Percentiles rank a stretch among this genome's conserved stretches.
Conservation (phyloP, 2,797 vertebrate genomes). For the Epinephelus awoara region DNA sequence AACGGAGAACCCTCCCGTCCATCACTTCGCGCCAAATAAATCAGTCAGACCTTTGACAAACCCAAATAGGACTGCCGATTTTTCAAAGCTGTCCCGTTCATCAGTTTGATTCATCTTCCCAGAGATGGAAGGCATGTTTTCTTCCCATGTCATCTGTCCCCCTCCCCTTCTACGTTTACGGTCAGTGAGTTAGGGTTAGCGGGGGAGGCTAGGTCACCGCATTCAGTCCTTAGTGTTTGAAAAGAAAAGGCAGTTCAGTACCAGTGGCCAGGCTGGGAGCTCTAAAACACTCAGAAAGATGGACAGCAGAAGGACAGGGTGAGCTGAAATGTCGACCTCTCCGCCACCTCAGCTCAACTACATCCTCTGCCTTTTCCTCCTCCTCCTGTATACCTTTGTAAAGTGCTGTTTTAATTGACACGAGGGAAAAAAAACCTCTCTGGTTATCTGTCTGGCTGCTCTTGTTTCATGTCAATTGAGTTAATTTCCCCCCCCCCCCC, state of each 20-base stretch:
- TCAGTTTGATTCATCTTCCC: slow-evolving; percentile 76
- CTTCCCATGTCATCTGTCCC: slow-evolving; percentile 28
- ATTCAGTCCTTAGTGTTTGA: slow-evolving; percentile 35
- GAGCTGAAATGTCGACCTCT: slow-evolving; percentile 62
- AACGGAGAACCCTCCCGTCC: slow-evolving; percentile 36
- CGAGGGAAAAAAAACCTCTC: slow-evolving; percentile 44
- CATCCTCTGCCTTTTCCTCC: slow-evolving; percentile 49
- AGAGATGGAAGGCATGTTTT: slow-evolving; percentile 62
- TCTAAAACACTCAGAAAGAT: slow-evolving; percentile 46
- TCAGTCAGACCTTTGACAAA: slow-evolving; percentile 77
- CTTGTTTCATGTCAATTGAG: slow-evolving; percentile 69
- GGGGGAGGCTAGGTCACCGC: slow-evolving; percentile 40
- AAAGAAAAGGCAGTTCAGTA: slow-evolving; percentile 45
- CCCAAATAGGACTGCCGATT: slow-evolving; percentile 69
- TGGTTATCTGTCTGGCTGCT: slow-evolving; percentile 61
- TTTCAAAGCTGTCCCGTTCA: slow-evolving; percentile 66
- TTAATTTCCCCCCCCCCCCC: slow-evolving; percentile 37
- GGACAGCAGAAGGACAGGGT: slow-evolving; percentile 63
- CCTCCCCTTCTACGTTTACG: slow-evolving; percentile 15
- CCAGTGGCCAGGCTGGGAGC: slow-evolving; percentile 22
- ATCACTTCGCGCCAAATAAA: slow-evolving; percentile 67
- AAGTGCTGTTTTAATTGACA: slow-evolving; percentile 79
- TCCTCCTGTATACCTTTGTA: slow-evolving; percentile 52
- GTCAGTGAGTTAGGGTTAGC: slow-evolving; percentile 53
- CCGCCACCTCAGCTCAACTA: slow-evolving; percentile 51